Conservation (phyloP, 2,113 vertebrate genomes). For the Gambusia affinis region DNA sequence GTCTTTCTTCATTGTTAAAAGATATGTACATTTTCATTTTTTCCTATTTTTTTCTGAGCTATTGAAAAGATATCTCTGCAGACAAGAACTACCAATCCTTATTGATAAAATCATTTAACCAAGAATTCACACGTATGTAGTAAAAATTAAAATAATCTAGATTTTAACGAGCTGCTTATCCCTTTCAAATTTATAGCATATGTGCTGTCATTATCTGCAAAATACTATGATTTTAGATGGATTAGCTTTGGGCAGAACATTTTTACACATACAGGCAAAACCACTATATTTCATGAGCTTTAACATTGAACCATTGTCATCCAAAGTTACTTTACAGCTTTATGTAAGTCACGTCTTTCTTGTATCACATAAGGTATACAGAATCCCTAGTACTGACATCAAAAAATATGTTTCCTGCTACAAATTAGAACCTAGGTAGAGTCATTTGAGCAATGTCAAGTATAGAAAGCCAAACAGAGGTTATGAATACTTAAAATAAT, state of each 20-base stretch:
- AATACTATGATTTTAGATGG: slow-evolving; percentile 29
- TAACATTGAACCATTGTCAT: not conserved
- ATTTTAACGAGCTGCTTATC: not conserved
- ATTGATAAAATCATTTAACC: not conserved
- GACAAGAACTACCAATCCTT: not conserved
- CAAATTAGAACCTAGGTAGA: no score
- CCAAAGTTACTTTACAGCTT: no score
- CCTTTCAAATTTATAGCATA: not conserved
- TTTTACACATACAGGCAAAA: not conserved
- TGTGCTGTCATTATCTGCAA: slow-evolving; percentile 9
- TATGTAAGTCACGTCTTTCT: no score
- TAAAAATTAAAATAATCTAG: not conserved
- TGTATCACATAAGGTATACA: no score
- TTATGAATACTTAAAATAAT: no score
- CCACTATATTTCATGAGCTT: not conserved
- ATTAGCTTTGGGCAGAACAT: slow-evolving; percentile 9
- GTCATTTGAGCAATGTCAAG: no score
- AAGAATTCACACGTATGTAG: not conserved
- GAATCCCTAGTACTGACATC: no score
- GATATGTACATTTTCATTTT: not conserved
- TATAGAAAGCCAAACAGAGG: no score
- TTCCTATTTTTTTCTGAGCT: not conserved
- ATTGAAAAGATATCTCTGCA: not conserved
- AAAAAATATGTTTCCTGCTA: no score
- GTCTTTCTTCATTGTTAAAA: not conserved